Evolutionary conservation across 1,140 invertebrate species (phyloP).

Genomic region (Ptiloglossa arizonensis): DNA sequence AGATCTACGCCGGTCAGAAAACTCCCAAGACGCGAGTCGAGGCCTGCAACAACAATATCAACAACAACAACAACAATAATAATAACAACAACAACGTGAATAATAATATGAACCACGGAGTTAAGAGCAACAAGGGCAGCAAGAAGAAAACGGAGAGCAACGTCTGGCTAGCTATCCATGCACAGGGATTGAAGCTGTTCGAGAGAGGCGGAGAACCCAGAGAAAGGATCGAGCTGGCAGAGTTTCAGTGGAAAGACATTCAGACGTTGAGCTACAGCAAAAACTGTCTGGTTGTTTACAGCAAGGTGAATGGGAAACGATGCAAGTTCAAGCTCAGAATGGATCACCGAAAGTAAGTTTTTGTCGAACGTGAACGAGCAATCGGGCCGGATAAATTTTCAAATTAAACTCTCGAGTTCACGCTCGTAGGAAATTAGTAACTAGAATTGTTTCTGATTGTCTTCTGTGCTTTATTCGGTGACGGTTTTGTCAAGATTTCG

Average conservation of each 20-base stretch:
- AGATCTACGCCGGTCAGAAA: slow-evolving; percentile 44
- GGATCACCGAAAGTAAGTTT: slow-evolving; percentile 87
- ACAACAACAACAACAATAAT: slow-evolving; percentile 31
- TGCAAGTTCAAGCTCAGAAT: slow-evolving; percentile 89
- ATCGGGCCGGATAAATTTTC: too few species aligned
- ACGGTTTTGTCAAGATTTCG: too few species aligned
- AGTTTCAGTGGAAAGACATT: slow-evolving; percentile 86
- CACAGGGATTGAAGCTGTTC: slow-evolving; percentile 76
- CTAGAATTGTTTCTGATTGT: too few species aligned
- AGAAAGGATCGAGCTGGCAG: slow-evolving; percentile 74
- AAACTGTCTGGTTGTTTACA: slow-evolving; percentile 85
- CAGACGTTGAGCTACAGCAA: slow-evolving; percentile 89
- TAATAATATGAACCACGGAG: slow-evolving; percentile 52
- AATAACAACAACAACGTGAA: slow-evolving; percentile 39
- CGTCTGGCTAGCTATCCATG: slow-evolving; percentile 80
- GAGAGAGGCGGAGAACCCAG: slow-evolving; percentile 74
- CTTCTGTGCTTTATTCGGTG: too few species aligned
- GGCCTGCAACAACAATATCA: slow-evolving; percentile 34
- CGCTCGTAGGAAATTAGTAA: too few species aligned
- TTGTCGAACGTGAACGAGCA: too few species aligned
- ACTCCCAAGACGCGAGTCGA: slow-evolving; percentile 20
- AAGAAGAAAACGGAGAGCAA: slow-evolving; percentile 75
- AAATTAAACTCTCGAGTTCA: too few species aligned
- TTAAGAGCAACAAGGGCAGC: slow-evolving; percentile 54
- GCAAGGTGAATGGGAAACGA: slow-evolving; percentile 83